These are phyloP conservation scores for Diacarnus erythraeanus DNA, from an alignment of 37 sponge, comb jelly and placozoan genomes.

Conservation along the genomic window DNA sequence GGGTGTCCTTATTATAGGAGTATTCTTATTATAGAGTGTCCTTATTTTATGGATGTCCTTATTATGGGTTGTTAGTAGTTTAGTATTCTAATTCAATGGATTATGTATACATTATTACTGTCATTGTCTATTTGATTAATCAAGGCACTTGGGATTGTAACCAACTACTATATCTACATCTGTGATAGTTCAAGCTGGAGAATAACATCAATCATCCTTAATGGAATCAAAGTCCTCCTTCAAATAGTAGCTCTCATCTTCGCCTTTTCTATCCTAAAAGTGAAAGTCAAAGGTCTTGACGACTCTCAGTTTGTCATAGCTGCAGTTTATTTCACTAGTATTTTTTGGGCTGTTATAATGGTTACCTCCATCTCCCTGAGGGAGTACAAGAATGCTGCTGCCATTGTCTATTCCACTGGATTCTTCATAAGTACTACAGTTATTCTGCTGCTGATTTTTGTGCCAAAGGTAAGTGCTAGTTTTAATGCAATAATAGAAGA, in stretches of 20 bases:
- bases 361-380: slow-evolving; percentile 22
- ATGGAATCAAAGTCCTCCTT: slow-evolving; percentile 47
- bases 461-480: slow-evolving; percentile 37
- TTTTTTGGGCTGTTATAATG: slow-evolving; percentile 27
- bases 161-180: slow-evolving; percentile 20
- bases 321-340: slow-evolving; percentile 47
- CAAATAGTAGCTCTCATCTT: slow-evolving; percentile 44
- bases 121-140: no score
- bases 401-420: slow-evolving; percentile 9
- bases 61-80: no score
- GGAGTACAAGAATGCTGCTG: slow-evolving; percentile 17
- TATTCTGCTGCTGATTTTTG: slow-evolving; percentile 47
- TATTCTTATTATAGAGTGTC: no score
- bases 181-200: slow-evolving; percentile 10
- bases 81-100: no score
- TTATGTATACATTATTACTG: no score
- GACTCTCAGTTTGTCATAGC: slow-evolving; percentile 42
- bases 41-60: no score
- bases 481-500: no score
- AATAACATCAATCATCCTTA: slow-evolving; percentile 28
- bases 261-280: slow-evolving; percentile 43
- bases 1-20: no score
- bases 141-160: no score
- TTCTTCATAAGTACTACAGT: slow-evolving; percentile 31
- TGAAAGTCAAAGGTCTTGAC: slow-evolving; percentile 50